Conservation (phyloP, 2,888 invertebrate species). For the Aleiodes testaceus region DNA sequence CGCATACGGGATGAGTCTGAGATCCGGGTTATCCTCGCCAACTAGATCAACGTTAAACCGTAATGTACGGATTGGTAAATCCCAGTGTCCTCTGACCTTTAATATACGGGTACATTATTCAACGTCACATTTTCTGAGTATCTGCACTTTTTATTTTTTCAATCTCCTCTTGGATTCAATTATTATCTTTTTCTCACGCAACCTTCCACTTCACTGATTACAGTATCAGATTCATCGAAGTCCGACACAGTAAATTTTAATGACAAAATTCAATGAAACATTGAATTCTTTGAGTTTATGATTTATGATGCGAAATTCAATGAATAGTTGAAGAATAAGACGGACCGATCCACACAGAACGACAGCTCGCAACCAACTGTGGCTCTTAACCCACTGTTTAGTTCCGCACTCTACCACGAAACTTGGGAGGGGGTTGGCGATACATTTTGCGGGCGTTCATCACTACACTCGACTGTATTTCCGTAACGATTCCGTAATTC, state of each 20-base stretch:
- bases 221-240: neutral
- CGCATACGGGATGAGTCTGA: constrained; percentile 25
- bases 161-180: too few relatives aligned
- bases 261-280: too few relatives aligned
- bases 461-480: neutral
- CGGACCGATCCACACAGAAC: constrained; percentile 59
- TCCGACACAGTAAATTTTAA: neutral
- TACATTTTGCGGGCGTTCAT: constrained; percentile 11
- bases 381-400: constrained; percentile 61
- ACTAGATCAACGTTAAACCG: constrained; percentile 23
- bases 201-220: constrained; percentile 10
- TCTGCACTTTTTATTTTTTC: too few relatives aligned
- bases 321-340: constrained; percentile 25
- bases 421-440: constrained; percentile 40
- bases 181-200: neutral
- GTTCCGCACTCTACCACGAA: constrained; percentile 52
- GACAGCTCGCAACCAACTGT: constrained; percentile 69
- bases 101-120: constrained; percentile 9
- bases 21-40: constrained; percentile 8
- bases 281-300: neutral
- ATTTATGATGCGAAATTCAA: constrained; percentile 6
- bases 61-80: constrained; percentile 7
- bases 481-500: neutral
- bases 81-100: constrained; percentile 45
- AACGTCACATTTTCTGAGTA: constrained; percentile 20